Base-by-base conservation (phyloP, 2,888 invertebrate genomes). In the Noctua janthe region DNA sequence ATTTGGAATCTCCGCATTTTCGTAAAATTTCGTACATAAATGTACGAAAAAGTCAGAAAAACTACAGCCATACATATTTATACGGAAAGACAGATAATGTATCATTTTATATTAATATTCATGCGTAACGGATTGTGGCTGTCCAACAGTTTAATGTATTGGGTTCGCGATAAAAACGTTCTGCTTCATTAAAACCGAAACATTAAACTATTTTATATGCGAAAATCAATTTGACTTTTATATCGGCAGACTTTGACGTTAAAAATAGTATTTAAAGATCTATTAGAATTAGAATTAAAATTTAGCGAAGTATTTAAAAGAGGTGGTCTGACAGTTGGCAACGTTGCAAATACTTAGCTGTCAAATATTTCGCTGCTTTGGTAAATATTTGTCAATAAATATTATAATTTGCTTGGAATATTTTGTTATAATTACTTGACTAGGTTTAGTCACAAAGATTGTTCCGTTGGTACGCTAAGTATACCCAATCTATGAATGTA, bases 81-180 rank as follows among this genome's bases (percentile, higher is more conserved):
- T 90, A 85, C 74, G 81, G 78, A 89, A 91, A 90, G 87, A 87
- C 87, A 87, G 86, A 91, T 93, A 93, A 93, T 93, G 90, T 92
- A 92, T 94, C 92, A 93, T 93, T 93, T 56, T 92, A 90, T 92
- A 93, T 94, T 92, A 94, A 94, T 94, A 94, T 94, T 92, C 92
- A 92, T 91, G 88, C 43, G 87, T 72, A 89, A 81, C 87, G 91
- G 90, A 92, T 92, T 91, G 92, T 86, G 88, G 83, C 89, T 92
- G 94, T 94, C 92, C 90, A 77, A 81, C 82, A 85, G 81, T 78
- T 88, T 91, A 91, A 92, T 91, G 89, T 91, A 93, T 92, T 91
- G 88, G 81, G 76, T 51, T 77, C 29, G 69, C 78, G 90, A 90
- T 88, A 90, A 90, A 89, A 88, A 88, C 72, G 71, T 83, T 81